phyloP scores from a whole-genome alignment of 2,113 vertebrate genomes.

The Tychaedon coryphoeus region DNA sequence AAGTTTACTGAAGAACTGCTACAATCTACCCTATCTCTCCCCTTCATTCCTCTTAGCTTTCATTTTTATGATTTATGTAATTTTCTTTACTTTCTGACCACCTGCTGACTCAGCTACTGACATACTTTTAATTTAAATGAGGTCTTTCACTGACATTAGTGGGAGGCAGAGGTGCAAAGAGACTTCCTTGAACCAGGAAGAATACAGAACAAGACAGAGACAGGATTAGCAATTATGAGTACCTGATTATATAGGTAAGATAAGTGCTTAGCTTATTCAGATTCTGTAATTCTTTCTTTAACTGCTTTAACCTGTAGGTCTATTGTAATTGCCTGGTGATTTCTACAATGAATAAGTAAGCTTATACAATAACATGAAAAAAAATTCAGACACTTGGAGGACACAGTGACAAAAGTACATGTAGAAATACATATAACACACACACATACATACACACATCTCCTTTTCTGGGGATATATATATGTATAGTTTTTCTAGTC shows the following conservation, averaged over 20 bases:
- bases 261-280: not conserved
- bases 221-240: not conserved
- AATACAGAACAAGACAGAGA: not conserved
- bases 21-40: not conserved
- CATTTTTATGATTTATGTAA: not conserved
- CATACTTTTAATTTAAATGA: not conserved
- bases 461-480: not conserved
- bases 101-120: not conserved
- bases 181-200: not conserved
- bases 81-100: not conserved
- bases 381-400: not conserved
- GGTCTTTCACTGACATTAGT: not conserved
- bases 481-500: not conserved
- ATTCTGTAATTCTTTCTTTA: not conserved
- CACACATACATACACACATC: too few relatives aligned
- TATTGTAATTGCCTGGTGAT: not conserved
- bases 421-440: not conserved
- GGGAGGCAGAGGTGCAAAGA: not conserved
- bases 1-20: not conserved
- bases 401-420: not conserved
- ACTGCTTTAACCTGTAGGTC: not conserved
- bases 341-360: not conserved
- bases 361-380: not conserved
- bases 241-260: not conserved
- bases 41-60: not conserved